These are phyloP conservation scores for Phaethornis superciliosus DNA, from an alignment of 2,113 vertebrate species.

Conservation along the genomic window DNA sequence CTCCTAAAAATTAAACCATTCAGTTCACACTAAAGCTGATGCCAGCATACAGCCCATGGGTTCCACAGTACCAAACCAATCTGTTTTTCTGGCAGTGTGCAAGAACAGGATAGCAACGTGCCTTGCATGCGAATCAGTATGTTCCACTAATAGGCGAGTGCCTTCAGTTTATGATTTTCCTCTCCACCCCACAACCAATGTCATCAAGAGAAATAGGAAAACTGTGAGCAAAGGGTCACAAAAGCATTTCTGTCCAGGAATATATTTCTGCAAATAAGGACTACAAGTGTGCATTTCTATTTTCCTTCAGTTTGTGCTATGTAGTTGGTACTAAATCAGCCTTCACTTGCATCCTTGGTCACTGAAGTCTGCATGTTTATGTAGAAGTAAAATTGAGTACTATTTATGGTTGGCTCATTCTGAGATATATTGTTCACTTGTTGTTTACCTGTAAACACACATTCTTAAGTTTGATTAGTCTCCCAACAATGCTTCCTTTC, in stretches of 20 bases:
- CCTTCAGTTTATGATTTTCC: background rate
- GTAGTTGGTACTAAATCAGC: background rate
- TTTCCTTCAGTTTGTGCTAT: background rate
- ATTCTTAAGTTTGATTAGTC: background rate
- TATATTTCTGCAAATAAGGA: background rate
- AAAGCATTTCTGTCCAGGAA: background rate
- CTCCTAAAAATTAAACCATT: background rate
- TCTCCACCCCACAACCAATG: background rate
- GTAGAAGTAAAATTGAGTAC: background rate
- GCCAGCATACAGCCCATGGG: background rate
- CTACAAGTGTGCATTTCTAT: background rate
- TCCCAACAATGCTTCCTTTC: background rate
- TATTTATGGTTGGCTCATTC: background rate
- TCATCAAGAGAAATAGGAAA: background rate
- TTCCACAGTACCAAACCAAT: background rate
- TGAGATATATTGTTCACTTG: background rate
- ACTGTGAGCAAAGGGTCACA: background rate
- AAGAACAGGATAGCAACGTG: background rate
- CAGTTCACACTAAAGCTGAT: background rate
- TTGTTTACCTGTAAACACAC: background rate
- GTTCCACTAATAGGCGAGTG: background rate
- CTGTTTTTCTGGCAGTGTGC: constrained; percentile 18
- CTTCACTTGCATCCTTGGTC: background rate
- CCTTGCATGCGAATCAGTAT: background rate
- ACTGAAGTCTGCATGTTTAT: background rate